These are phyloP conservation scores for Danaus melanippus DNA, from an alignment of 1,140 invertebrate genomes.

Conservation along the genomic window DNA sequence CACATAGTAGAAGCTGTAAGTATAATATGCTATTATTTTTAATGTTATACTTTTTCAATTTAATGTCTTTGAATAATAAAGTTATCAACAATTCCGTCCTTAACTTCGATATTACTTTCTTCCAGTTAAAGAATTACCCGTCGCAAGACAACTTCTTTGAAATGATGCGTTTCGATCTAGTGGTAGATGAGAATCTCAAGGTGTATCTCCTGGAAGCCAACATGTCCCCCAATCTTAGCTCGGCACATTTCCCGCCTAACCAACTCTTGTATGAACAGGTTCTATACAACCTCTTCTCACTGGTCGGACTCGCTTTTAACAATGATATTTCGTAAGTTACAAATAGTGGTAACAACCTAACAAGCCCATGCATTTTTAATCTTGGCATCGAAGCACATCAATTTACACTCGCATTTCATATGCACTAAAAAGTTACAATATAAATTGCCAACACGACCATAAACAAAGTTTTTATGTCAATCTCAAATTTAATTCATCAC, in stretches of 20 bases:
- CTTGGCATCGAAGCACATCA: neutral
- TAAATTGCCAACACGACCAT: no score
- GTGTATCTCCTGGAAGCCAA: conserved; percentile 96
- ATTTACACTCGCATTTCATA: no score
- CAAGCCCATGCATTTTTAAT: neutral
- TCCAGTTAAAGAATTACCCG: conserved; percentile 52
- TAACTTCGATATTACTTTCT: conserved; percentile 13
- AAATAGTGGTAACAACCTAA: neutral
- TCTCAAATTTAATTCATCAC: no score
- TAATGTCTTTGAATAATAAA: no score
- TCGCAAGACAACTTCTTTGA: conserved; percentile 90
- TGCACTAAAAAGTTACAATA: no score
- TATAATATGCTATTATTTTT: conserved; percentile 7
- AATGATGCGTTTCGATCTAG: conserved; percentile 94
- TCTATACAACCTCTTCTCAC: conserved; percentile 85
- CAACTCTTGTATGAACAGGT: conserved; percentile 94
- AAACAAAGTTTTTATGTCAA: no score
- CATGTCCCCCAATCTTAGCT: conserved; percentile 98
- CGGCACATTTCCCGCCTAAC: conserved; percentile 92
- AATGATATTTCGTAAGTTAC: conserved; percentile 16
- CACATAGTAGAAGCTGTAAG: conserved; percentile 75
- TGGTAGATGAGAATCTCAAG: conserved; percentile 90
- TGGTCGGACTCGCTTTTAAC: conserved; percentile 81
- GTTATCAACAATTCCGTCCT: no score
- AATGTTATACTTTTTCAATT: no score